These are phyloP conservation scores for Philereme vetulata DNA, from an alignment of 2,888 invertebrate species.

Conservation along the genomic window DNA sequence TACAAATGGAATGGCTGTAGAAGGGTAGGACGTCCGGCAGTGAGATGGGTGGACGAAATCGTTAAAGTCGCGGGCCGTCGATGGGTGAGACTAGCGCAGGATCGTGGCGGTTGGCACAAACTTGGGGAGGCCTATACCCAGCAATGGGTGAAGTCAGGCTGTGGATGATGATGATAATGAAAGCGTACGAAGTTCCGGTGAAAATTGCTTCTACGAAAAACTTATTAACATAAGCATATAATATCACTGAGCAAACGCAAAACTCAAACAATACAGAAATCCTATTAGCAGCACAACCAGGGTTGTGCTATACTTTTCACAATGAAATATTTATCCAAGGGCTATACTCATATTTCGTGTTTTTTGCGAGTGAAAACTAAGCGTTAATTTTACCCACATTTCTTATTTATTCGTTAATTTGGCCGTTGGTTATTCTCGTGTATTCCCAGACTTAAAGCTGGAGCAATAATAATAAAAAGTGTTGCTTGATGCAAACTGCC, in stretches of 20 bases:
- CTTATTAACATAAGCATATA: constrained; percentile 27
- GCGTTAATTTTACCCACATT: constrained; percentile 24
- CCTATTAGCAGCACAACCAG: constrained; percentile 22
- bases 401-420: constrained; percentile 28
- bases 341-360: constrained; percentile 20
- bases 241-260: constrained; percentile 16
- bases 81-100: too few relatives aligned
- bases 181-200: constrained; percentile 6
- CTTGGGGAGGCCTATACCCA: too few relatives aligned
- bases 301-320: constrained; percentile 18
- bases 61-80: too few relatives aligned
- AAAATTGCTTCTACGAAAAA: constrained; percentile 17
- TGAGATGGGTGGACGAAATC: too few relatives aligned
- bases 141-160: not conserved
- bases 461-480: not conserved
- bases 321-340: constrained; percentile 28
- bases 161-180: not conserved
- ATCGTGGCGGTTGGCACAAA: too few relatives aligned
- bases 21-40: too few relatives aligned
- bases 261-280: constrained; percentile 25
- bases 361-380: constrained; percentile 22
- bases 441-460: not conserved
- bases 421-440: constrained; percentile 5
- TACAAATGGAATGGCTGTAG: too few relatives aligned
- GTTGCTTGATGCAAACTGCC: not conserved